A percentile compares a stretch with the other conserved stretches of the same genome.
phyloP scores from a whole-genome alignment of 2,888 invertebrate genomes.

The Sepioteuthis lessoniana region DNA sequence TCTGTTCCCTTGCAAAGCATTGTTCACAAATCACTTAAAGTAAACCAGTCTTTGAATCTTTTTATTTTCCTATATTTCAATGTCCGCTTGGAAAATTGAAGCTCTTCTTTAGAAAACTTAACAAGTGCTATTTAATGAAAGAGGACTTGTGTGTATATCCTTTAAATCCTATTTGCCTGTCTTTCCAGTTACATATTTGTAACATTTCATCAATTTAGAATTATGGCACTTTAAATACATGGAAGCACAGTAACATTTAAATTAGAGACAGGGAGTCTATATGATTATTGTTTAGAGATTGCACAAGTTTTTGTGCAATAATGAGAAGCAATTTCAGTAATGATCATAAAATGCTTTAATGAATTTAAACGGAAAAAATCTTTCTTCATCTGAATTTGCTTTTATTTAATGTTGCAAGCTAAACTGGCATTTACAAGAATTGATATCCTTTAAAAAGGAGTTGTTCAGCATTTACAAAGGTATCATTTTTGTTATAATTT shows the following conservation, averaged over 20 bases:
- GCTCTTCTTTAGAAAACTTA: background rate
- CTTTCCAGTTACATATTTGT: background rate
- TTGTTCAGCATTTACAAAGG: background rate
- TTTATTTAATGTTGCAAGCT: background rate
- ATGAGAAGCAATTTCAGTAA: background rate
- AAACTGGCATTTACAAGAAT: background rate
- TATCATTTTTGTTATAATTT: background rate
- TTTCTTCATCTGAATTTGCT: background rate
- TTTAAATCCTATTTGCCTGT: background rate
- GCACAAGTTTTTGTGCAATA: background rate
- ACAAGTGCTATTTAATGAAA: background rate
- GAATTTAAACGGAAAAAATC: too few species aligned
- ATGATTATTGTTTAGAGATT: background rate
- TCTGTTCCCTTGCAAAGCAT: too few species aligned
- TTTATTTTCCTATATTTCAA: too few species aligned
- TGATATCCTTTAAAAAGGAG: background rate
- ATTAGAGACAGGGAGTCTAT: constrained; percentile 7
- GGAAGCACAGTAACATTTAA: background rate
- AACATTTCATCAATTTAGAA: background rate
- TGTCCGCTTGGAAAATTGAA: too few species aligned
- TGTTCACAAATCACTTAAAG: too few species aligned
- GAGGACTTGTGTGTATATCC: background rate
- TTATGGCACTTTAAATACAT: background rate
- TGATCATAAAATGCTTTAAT: background rate
- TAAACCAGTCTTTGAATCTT: too few species aligned